These are phyloP conservation scores for Drosophila meridiana DNA, from an alignment of 2,888 invertebrate species.

Conservation along the genomic window DNA sequence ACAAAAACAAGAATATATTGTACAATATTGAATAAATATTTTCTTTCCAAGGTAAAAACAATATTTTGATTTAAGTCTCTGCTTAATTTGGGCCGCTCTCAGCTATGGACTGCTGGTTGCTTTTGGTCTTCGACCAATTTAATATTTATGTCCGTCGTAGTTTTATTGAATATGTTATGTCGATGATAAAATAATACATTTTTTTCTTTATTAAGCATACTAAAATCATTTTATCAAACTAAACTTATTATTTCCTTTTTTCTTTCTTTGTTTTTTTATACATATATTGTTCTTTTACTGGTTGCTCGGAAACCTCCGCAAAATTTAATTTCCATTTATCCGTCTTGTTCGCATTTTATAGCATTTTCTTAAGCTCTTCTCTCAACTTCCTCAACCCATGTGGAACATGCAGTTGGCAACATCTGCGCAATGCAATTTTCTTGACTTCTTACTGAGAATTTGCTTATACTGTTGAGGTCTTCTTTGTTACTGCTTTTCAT, in stretches of 20 bases:
- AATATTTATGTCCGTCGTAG: conserved; percentile 65
- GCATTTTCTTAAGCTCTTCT: conserved; percentile 69
- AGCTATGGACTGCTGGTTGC: conserved; percentile 25
- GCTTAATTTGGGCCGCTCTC: conserved; percentile 60
- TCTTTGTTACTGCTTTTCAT: conserved; percentile 35
- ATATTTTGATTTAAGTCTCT: conserved; percentile 76
- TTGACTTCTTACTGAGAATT: conserved; percentile 54
- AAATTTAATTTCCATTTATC: conserved; percentile 75
- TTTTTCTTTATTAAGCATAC: background rate
- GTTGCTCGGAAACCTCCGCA: conserved; percentile 49
- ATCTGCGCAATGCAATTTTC: conserved; percentile 80
- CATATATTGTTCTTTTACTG: conserved; percentile 54
- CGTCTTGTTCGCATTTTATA: conserved; percentile 72
- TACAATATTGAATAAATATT: conserved; percentile 79
- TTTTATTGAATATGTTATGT: conserved; percentile 43
- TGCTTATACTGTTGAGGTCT: conserved; percentile 41
- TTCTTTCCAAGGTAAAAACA: conserved; percentile 79
- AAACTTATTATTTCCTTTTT: background rate
- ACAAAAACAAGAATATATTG: conserved; percentile 43
- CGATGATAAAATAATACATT: conserved; percentile 21
- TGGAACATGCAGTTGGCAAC: conserved; percentile 66
- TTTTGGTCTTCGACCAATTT: conserved; percentile 56
- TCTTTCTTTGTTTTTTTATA: conserved; percentile 31
- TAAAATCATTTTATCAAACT: background rate
- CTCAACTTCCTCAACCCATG: conserved; percentile 47